Base-by-base conservation (phyloP, 2,888 invertebrate genomes). In the Pachycephus smyrnensis region DNA sequence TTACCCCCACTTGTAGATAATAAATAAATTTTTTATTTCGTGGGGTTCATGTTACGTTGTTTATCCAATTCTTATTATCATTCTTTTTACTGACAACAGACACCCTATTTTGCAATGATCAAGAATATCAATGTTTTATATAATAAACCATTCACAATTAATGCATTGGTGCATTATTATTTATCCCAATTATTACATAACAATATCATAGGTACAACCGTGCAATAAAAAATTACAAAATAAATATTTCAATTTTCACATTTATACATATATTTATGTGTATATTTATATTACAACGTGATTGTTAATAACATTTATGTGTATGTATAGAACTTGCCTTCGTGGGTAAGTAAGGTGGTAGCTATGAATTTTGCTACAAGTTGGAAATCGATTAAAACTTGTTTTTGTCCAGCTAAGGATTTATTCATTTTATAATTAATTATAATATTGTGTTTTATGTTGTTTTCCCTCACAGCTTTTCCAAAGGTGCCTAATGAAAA, bases 401-500 rank as follows among this genome's bases (percentile, higher is more conserved):
- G 68, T 80, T 75, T 79, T 15, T 32, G 15, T 31, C 31, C 71
- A 32, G 31, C 71, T 31, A 32, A 31, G 31, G 31, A 76, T 69
- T 79, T 75, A 80, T 82, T 81, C 80, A 80, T 83, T 80, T 84
- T 82, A 81, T 80, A 79, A 84, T 80, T 55, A 15, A 84, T 82
- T 82, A 76, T 81, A 75, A 76, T 79, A 84, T 78, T 73, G 75
- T 82, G 76, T 80, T 76, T 81, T 84, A 75, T 81, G 79, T 83
- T 86, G 81, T 88, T 88, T 92, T 92, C 90, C 90, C 90, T 87
- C 84, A 91, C 93, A 98, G 97, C 94, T 99, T 85, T 99, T 99
- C 93, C 98, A 98, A 94, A 94, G 99, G 85, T 99, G 99, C 92
- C 94, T 99, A 79, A 98, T 99, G 93, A 98, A 98, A 94, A 99